Conservation (phyloP, 2,888 invertebrate species). For the Nomada goodeniana region DNA sequence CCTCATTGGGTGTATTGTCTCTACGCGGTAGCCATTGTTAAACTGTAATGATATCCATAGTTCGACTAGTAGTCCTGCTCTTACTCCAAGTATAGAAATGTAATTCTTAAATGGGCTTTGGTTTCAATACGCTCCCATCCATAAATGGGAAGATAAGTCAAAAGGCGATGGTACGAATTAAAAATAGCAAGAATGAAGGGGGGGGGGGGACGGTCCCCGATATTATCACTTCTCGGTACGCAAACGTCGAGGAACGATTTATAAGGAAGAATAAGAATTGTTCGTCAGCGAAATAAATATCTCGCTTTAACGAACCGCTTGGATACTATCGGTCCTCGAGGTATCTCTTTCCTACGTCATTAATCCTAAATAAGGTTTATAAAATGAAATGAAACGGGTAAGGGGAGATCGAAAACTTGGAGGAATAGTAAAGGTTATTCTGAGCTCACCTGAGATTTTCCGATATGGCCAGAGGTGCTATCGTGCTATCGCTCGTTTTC, state of each 20-base stretch:
- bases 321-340: constrained; percentile 64
- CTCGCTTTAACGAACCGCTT: constrained; percentile 56
- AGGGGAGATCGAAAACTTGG: constrained; percentile 63
- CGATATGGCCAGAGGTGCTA: constrained; percentile 47
- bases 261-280: constrained; percentile 42
- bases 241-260: constrained; percentile 44
- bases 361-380: constrained; percentile 73
- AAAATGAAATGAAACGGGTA: constrained; percentile 65
- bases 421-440: constrained; percentile 64
- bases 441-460: constrained; percentile 57
- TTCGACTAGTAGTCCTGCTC: background rate
- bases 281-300: constrained; percentile 62
- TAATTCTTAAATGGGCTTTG: background rate
- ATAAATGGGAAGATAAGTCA: background rate
- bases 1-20: background rate
- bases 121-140: background rate
- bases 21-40: background rate
- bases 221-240: constrained; percentile 26
- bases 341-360: constrained; percentile 63
- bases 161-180: constrained; percentile 10
- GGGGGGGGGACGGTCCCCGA: background rate
- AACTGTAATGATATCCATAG: background rate
- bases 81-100: background rate
- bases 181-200: constrained; percentile 23
- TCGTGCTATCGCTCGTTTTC: constrained; percentile 33